These are phyloP conservation scores for Ashinkailepas kermadecensis DNA, from an alignment of 2,888 invertebrate species.

Conservation along the genomic window DNA sequence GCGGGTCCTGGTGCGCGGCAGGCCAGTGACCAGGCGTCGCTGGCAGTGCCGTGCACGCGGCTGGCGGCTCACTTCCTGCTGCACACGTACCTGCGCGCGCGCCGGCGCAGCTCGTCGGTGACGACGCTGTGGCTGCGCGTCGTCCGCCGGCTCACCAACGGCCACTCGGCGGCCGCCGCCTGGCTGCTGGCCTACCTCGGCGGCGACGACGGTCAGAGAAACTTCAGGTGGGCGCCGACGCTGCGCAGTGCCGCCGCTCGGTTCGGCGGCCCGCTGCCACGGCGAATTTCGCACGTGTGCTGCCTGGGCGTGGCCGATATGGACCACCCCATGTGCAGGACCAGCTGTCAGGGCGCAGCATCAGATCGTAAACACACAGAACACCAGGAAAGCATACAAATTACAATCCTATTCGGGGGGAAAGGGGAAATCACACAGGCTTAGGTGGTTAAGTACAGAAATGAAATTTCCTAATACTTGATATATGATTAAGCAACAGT, in stretches of 20 bases:
- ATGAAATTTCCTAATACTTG: too few species aligned
- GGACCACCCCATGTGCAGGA: too few species aligned
- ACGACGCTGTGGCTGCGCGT: slow-evolving; percentile 42
- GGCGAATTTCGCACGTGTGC: too few species aligned
- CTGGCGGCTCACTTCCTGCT: slow-evolving; percentile 43
- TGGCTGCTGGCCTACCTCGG: slow-evolving; percentile 43
- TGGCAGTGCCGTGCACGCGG: slow-evolving; percentile 37
- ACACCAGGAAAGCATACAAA: too few species aligned
- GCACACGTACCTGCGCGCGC: slow-evolving; percentile 45
- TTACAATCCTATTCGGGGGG: too few species aligned
- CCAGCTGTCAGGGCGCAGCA: too few species aligned
- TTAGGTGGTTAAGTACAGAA: too few species aligned
- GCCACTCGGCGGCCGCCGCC: slow-evolving; percentile 40
- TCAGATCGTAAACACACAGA: too few species aligned
- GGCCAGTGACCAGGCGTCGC: neutral
- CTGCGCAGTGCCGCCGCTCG: slow-evolving; percentile 38
- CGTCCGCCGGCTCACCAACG: slow-evolving; percentile 39
- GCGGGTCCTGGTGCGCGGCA: neutral
- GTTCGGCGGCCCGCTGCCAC: too few species aligned
- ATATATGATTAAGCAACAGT: too few species aligned
- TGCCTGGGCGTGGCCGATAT: too few species aligned
- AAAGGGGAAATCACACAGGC: too few species aligned
- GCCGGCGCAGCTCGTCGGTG: slow-evolving; percentile 36
- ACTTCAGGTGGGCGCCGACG: slow-evolving; percentile 43
- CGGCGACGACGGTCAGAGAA: slow-evolving; percentile 39